Percentiles rank a stretch among this genome's conserved stretches.
These are phyloP conservation scores for Alloplasta piceator DNA, from an alignment of 2,888 invertebrate genomes.

Conservation along the genomic window DNA sequence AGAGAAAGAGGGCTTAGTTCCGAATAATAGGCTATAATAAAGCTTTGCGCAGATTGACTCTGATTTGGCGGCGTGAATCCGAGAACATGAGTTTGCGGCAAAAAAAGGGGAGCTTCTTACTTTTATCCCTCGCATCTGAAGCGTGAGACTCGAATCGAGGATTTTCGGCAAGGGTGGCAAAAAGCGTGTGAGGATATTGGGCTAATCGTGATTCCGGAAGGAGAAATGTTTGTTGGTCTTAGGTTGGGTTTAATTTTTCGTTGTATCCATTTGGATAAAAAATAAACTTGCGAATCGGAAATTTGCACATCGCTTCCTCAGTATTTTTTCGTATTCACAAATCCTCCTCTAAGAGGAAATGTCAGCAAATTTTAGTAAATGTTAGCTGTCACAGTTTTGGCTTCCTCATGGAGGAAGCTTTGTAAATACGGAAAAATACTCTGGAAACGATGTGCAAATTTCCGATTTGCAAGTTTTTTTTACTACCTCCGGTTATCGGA, in stretches of 20 bases:
- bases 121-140: not conserved
- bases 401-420: no score
- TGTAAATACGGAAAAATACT: no score
- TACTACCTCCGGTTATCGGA: no score
- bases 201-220: constrained; percentile 68
- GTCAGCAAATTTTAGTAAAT: no score
- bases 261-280: not conserved
- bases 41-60: constrained; percentile 27
- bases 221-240: not conserved
- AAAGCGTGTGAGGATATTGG: constrained; percentile 60
- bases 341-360: no score
- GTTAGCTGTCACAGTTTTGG: no score
- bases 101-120: constrained; percentile 18
- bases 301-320: no score
- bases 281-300: no score
- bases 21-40: constrained; percentile 43
- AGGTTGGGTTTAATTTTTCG: not conserved
- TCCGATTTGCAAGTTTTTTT: no score
- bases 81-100: constrained; percentile 7
- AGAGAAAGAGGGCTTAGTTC: constrained; percentile 9
- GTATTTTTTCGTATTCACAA: no score
- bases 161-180: constrained; percentile 7
- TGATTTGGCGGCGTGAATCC: constrained; percentile 27
- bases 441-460: no score
- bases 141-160: constrained; percentile 3